These are phyloP conservation scores for Sparidentex hasta DNA, from an alignment of 2,797 vertebrate genomes.

Conservation along the genomic window DNA sequence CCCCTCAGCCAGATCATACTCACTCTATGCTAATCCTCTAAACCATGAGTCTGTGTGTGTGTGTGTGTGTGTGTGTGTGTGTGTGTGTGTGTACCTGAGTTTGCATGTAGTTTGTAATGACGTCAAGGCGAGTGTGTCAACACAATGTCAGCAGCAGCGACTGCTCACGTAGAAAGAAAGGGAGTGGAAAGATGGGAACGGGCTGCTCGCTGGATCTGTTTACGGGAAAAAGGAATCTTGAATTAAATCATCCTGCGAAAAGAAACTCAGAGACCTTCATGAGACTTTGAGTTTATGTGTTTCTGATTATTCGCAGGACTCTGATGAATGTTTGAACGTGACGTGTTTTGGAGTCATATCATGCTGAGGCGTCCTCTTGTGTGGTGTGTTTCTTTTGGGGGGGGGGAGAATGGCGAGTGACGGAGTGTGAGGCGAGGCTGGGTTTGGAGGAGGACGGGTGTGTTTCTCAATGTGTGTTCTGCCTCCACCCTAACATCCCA, in stretches of 20 bases:
- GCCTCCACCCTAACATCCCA: slow-evolving; percentile 55
- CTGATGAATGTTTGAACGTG: slow-evolving; percentile 4
- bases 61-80: slow-evolving; percentile 27
- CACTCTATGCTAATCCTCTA: slow-evolving; percentile 68
- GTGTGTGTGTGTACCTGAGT: slow-evolving; percentile 26
- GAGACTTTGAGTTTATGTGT: slow-evolving; percentile 16
- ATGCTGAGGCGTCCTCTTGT: not conserved
- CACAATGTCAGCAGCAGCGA: slow-evolving; percentile 6
- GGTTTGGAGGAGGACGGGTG: not conserved
- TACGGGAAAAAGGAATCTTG: slow-evolving; percentile 31
- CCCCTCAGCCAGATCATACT: slow-evolving; percentile 57
- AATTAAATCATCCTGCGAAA: slow-evolving; percentile 25
- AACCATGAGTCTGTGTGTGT: slow-evolving; percentile 14
- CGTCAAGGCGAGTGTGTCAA: not conserved
- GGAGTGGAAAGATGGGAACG: slow-evolving; percentile 26
- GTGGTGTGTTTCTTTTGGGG: slow-evolving; percentile 18
- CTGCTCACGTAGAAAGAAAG: not conserved
- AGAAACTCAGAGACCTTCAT: not conserved
- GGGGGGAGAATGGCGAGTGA: slow-evolving; percentile 37
- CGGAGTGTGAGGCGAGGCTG: slow-evolving; percentile 7
- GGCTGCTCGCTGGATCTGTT: slow-evolving; percentile 31
- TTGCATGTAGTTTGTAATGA: slow-evolving; percentile 26
- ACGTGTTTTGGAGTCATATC: slow-evolving; percentile 25
- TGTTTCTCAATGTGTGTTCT: slow-evolving; percentile 60
- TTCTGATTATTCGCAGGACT: slow-evolving; percentile 9